Evolutionary conservation across 1,140 invertebrate genomes (phyloP).

Genomic region (Dreissena polymorpha): DNA sequence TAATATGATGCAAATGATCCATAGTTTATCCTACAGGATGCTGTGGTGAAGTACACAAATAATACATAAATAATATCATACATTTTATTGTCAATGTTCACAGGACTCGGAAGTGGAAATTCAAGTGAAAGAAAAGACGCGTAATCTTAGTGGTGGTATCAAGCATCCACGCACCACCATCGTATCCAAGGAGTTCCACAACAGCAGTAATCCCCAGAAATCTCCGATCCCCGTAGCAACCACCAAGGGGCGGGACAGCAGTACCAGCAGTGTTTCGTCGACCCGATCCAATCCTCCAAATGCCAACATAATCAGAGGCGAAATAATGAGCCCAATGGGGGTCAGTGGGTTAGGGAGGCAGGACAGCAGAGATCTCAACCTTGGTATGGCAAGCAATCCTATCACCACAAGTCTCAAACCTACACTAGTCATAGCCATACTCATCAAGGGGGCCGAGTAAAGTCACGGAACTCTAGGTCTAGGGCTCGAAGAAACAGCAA

Average conservation of each 20-base stretch:
- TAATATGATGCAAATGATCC: too few relatives aligned
- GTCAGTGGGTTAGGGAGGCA: background rate
- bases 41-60: too few relatives aligned
- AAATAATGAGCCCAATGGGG: background rate
- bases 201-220: constrained; percentile 56
- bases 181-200: constrained; percentile 37
- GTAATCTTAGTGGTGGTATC: constrained; percentile 15
- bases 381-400: background rate
- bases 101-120: constrained; percentile 55
- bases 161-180: constrained; percentile 34
- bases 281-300: constrained; percentile 58
- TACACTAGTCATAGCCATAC: background rate
- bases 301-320: constrained; percentile 42
- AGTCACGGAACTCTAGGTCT: background rate
- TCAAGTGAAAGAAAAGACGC: constrained; percentile 18
- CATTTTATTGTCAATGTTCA: too few relatives aligned
- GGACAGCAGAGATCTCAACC: background rate
- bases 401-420: background rate
- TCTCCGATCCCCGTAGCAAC: constrained; percentile 40
- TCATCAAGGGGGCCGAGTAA: background rate
- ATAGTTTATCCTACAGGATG: too few relatives aligned
- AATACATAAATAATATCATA: too few relatives aligned
- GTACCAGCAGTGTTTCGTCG: constrained; percentile 71
- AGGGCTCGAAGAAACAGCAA: background rate
- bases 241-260: constrained; percentile 64